Percentiles rank a stretch among this genome's conserved stretches.
Evolutionary conservation across 2,113 vertebrate genomes (phyloP).

Genomic region (Zosterops hypoxanthus): DNA sequence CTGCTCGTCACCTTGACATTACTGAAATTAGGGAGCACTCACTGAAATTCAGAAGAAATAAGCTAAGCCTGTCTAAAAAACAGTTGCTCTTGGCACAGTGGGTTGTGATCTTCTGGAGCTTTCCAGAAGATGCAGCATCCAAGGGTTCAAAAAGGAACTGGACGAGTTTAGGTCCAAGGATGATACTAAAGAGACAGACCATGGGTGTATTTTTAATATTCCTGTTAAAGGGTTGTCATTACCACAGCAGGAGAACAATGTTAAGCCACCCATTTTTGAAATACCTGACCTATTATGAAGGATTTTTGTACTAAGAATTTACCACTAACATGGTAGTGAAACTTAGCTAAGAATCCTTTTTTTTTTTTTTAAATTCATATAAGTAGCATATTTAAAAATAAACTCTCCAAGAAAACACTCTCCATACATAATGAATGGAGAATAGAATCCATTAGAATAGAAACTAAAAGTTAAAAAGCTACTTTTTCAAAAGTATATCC

Average conservation of each 20-base stretch:
- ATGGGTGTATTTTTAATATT: neutral
- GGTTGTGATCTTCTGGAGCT: neutral
- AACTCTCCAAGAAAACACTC: neutral
- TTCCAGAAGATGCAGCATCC: neutral
- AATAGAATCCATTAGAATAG: neutral
- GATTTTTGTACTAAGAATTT: neutral
- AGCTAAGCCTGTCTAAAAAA: neutral
- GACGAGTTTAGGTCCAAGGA: neutral
- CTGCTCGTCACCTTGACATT: neutral
- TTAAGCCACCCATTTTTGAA: neutral
- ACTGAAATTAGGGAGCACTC: neutral
- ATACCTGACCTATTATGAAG: neutral
- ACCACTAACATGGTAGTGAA: neutral
- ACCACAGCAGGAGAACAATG: neutral
- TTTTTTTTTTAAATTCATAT: neutral
- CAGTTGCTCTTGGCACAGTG: fast-evolving
- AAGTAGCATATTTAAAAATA: neutral
- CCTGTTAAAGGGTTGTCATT: neutral
- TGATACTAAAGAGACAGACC: neutral
- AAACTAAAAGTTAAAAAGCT: neutral
- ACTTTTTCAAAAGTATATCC: neutral
- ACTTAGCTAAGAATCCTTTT: neutral
- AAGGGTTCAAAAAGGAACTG: neutral
- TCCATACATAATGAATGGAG: neutral
- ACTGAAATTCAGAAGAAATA: neutral